phyloP scores from a whole-genome alignment of 2,888 invertebrate genomes.

The Diabrotica balteata region DNA sequence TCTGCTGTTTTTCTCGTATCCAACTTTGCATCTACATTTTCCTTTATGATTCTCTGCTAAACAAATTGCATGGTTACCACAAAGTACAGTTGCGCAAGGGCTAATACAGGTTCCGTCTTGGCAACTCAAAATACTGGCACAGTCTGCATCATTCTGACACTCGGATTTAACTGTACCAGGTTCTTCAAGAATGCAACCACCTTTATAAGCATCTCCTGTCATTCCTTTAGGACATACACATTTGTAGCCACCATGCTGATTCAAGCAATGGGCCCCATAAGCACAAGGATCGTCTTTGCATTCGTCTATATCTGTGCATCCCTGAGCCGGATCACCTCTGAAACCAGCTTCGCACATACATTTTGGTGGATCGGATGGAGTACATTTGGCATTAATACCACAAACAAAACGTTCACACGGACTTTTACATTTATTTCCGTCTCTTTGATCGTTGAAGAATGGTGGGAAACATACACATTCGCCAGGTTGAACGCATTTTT shows the following conservation, averaged over 20 bases:
- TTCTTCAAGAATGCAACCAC: slow-evolving; percentile 72
- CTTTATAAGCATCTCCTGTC: slow-evolving; percentile 84
- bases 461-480: slow-evolving; percentile 92
- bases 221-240: slow-evolving; percentile 86
- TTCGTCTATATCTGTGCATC: slow-evolving; percentile 87
- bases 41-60: slow-evolving; percentile 88
- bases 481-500: slow-evolving; percentile 90
- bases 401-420: slow-evolving; percentile 91
- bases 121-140: slow-evolving; percentile 82
- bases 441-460: slow-evolving; percentile 82
- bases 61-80: slow-evolving; percentile 86
- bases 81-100: slow-evolving; percentile 79
- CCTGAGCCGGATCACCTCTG: slow-evolving; percentile 84
- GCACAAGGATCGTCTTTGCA: slow-evolving; percentile 85
- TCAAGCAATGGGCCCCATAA: slow-evolving; percentile 87
- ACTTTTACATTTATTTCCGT: slow-evolving; percentile 88
- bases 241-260: slow-evolving; percentile 84
- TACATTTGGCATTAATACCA: slow-evolving; percentile 89
- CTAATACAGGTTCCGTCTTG: slow-evolving; percentile 80
- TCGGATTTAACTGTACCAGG: slow-evolving; percentile 68
- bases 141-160: slow-evolving; percentile 77
- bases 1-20: slow-evolving; percentile 78
- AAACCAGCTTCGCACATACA: slow-evolving; percentile 89
- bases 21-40: slow-evolving; percentile 87
- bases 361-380: slow-evolving; percentile 86